Base-by-base conservation (phyloP, 2,113 vertebrate species). In the Hypomesus transpacificus region DNA sequence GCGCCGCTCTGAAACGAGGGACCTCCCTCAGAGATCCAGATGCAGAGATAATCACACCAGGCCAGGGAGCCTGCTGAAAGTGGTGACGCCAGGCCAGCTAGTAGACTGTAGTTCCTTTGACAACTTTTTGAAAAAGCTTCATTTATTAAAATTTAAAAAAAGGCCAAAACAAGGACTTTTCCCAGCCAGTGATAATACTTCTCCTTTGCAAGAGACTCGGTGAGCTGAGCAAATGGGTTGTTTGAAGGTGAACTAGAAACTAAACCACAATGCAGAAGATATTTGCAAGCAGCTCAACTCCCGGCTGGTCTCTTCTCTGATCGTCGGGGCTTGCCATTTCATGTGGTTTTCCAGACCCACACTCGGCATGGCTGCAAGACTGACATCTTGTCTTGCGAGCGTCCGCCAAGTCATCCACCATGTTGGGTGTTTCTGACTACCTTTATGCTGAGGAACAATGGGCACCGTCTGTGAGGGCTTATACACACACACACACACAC, bases 1-100 rank as follows among this genome's bases (percentile, higher is more conserved):
- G 80, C 77, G 2, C 82, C 59, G 0, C 53, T 84, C 31, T 66
- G 73, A 18, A 82, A 78, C 87, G 80, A 86, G 86, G 75, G 71
- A 82, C 85, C 81, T 87, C 75, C 64, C 75, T 81, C 50, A 54
- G 78, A 85, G 68, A 81, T 62, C 75, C 80, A 85, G 81, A 85
- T 75, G 79, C 80, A 75, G 70, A 60, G 70, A 79, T 87, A 82
- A 86, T 80, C 80, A 80, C 68, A 86, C 66, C 62, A 74, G 75
- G 74, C 56, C 64, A 65, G 26, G 31, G 76, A 54, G 67, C 71
- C 69, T 16, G 75, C 75, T 82, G 61, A 73, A 77, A 51, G 53
- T 28, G 60, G 61, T 68, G 77, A 78, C 31, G 66, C 69, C 39
- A 50, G 21, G 46, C 24, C 26, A 46, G 39, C 7, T 13, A 46